These are phyloP conservation scores for Cinara cedri DNA, from an alignment of 2,888 invertebrate species.

Conservation along the genomic window DNA sequence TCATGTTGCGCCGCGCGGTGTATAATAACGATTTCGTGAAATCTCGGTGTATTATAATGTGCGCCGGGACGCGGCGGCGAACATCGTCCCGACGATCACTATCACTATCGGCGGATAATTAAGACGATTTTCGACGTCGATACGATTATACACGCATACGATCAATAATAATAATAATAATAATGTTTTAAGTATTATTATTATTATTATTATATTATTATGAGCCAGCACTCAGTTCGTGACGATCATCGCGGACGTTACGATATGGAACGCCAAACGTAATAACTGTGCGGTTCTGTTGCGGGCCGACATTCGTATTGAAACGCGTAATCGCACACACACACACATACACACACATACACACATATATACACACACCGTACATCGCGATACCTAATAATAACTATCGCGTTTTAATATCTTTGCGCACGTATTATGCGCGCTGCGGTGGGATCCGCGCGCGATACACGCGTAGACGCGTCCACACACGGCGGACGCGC, in stretches of 20 bases:
- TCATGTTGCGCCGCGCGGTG: slow-evolving; percentile 1
- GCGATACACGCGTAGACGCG: too few species aligned
- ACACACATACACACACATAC: too few species aligned
- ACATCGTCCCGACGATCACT: slow-evolving; percentile 22
- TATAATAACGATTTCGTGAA: slow-evolving; percentile 33
- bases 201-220: neutral
- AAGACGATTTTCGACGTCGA: slow-evolving; percentile 28
- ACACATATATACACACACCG: too few species aligned
- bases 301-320: slow-evolving; percentile 11
- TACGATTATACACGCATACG: too few species aligned
- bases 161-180: too few species aligned
- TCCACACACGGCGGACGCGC: neutral
- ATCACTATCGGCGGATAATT: slow-evolving; percentile 29
- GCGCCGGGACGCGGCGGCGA: too few species aligned
- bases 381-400: too few species aligned
- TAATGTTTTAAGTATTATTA: too few species aligned
- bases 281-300: slow-evolving; percentile 41
- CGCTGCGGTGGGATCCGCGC: neutral
- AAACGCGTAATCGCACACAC: slow-evolving; percentile 1
- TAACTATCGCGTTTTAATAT: slow-evolving; percentile 23
- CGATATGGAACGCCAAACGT: slow-evolving; percentile 32
- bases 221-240: neutral
- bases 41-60: too few species aligned
- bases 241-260: slow-evolving; percentile 24
- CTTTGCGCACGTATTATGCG: neutral